phyloP scores from a whole-genome alignment of 2,797 vertebrate genomes.

The Malurus splendens region DNA sequence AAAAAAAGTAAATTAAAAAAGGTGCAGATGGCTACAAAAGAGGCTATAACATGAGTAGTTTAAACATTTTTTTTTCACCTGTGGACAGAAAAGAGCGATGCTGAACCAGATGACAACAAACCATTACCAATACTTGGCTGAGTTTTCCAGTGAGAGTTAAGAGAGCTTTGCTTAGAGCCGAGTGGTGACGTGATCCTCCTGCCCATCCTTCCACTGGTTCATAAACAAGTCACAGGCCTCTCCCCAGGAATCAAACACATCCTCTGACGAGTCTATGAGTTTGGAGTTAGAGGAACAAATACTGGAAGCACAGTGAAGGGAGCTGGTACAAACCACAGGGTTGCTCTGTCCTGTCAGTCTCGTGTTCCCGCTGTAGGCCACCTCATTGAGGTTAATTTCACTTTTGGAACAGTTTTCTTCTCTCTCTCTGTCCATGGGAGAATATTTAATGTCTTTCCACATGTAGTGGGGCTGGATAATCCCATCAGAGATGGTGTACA shows the following conservation, averaged over 20 bases:
- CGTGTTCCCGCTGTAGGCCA: conserved; percentile 73
- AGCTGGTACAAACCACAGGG: conserved; percentile 83
- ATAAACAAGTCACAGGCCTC: conserved; percentile 86
- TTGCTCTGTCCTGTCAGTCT: conserved; percentile 79
- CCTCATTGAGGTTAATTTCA: conserved; percentile 87
- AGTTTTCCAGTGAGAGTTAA: conserved; percentile 43
- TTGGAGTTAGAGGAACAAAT: conserved; percentile 91
- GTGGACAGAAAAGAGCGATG: conserved; percentile 44
- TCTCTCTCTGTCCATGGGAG: conserved; percentile 74
- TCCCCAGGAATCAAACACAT: conserved; percentile 90
- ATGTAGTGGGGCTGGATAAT: conserved; percentile 83
- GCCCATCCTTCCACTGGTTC: conserved; percentile 84
- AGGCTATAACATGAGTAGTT: conserved; percentile 5
- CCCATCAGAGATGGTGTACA: conserved; percentile 91
- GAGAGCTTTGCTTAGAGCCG: conserved; percentile 82
- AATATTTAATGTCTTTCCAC: conserved; percentile 83
- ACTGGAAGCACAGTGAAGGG: conserved; percentile 93
- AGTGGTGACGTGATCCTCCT: conserved; percentile 91
- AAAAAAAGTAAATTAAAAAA: conserved; percentile 33
- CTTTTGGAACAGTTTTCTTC: conserved; percentile 81
- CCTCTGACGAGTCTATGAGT: conserved; percentile 91
- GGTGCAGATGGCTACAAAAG: conserved; percentile 60
- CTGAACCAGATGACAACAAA: conserved; percentile 51
- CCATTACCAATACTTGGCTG: conserved; percentile 48
- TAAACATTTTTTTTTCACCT: neutral